Conservation (phyloP, 2,113 vertebrate genomes). For the Megaleporinus macrocephalus region DNA sequence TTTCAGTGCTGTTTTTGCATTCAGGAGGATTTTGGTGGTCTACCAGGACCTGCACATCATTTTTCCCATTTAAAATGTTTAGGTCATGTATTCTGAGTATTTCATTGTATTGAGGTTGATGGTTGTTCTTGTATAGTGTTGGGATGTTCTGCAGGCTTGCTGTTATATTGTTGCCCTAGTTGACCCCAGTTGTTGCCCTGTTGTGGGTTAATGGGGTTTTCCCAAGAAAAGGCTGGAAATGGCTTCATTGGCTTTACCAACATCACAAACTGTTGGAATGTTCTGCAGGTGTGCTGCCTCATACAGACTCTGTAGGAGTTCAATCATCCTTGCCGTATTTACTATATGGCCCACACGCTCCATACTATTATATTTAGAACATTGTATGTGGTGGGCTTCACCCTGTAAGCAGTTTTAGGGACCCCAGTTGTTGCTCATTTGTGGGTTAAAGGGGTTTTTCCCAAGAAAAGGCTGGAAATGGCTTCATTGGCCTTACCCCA, state of each 20-base stretch:
- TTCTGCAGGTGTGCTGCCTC: background rate
- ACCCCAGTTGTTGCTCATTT: background rate
- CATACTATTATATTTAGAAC: background rate
- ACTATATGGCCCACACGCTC: background rate
- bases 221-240: background rate
- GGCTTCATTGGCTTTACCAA: background rate
- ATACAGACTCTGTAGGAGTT: no score
- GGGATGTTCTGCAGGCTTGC: no score
- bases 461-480: background rate
- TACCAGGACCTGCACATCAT: no score
- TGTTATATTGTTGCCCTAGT: no score
- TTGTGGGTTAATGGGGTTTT: background rate
- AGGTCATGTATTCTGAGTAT: no score
- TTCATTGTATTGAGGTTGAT: no score
- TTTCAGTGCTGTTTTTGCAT: no score
- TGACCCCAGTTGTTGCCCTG: background rate
- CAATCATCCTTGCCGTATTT: background rate
- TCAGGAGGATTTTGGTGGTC: no score
- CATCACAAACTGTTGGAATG: background rate
- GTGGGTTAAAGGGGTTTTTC: background rate
- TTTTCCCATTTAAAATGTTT: no score
- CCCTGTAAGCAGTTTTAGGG: background rate
- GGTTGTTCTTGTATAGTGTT: no score
- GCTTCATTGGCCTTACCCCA: background rate
- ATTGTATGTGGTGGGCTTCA: background rate